Evolutionary conservation across 2,888 invertebrate species (phyloP).

Genomic region (Heliconius sara): DNA sequence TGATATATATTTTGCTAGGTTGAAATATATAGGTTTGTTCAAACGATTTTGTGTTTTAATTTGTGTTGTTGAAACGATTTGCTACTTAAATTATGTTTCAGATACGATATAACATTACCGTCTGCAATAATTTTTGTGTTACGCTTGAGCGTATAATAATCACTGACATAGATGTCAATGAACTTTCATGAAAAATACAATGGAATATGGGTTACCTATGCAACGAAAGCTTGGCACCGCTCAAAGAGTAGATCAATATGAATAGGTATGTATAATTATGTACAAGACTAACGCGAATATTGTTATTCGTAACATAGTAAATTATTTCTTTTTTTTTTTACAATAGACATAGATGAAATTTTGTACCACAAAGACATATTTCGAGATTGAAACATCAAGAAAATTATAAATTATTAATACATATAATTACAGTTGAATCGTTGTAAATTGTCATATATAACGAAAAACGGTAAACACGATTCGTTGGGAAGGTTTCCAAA

Average conservation of each 20-base stretch:
- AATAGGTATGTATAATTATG: slow-evolving; percentile 2
- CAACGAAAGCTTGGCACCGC: not conserved
- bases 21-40: not conserved
- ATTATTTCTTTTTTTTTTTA: not conserved
- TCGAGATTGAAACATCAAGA: not conserved
- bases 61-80: not conserved
- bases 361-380: not conserved
- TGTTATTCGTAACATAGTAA: not conserved
- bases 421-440: not conserved
- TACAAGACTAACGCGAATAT: not conserved
- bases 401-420: not conserved
- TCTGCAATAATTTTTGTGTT: not conserved
- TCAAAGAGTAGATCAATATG: not conserved
- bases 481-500: slow-evolving; percentile 27
- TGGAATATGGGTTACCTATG: slow-evolving; percentile 4
- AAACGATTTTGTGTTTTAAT: no score
- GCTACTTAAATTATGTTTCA: not conserved
- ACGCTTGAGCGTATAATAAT: not conserved
- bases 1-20: not conserved
- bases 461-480: slow-evolving; percentile 27
- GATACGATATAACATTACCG: not conserved
- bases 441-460: not conserved
- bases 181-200: not conserved
- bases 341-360: not conserved
- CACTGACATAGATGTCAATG: not conserved